phyloP scores from a whole-genome alignment of 2,888 invertebrate genomes.

The Aphrophora alni region DNA sequence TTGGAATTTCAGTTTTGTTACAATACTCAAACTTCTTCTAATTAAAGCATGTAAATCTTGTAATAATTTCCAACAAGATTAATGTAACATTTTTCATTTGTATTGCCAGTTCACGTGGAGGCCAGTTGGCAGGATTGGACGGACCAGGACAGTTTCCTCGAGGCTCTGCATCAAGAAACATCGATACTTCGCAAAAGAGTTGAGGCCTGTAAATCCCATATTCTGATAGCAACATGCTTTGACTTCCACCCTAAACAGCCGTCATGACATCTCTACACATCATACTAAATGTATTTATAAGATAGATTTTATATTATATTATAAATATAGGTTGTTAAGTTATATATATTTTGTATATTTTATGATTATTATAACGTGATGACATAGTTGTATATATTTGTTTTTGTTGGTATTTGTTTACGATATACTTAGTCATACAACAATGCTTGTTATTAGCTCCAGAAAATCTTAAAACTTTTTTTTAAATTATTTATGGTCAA shows the following conservation, averaged over 20 bases:
- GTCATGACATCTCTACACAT: not conserved
- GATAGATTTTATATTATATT: conserved; percentile 3
- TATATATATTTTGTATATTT: not conserved
- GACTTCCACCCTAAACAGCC: conserved; percentile 19
- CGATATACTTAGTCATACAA: not conserved
- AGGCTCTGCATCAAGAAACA: conserved; percentile 34
- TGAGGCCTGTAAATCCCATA: conserved; percentile 34
- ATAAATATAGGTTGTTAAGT: not conserved
- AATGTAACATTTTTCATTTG: not conserved
- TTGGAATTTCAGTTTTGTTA: too few relatives aligned
- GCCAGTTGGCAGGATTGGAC: conserved; percentile 36
- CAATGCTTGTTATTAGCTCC: not conserved
- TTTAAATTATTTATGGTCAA: not conserved
- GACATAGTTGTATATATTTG: not conserved
- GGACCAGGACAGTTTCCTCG: conserved; percentile 35
- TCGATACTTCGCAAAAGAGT: conserved; percentile 36
- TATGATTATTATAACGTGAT: not conserved
- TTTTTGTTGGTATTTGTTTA: not conserved
- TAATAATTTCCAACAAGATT: not conserved
- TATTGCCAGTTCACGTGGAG: conserved; percentile 35
- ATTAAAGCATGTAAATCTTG: too few relatives aligned
- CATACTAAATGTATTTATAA: not conserved
- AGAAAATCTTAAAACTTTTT: too few relatives aligned
- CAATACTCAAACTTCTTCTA: too few relatives aligned
- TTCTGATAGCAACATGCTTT: conserved; percentile 28